A percentile compares a stretch with the other conserved stretches of the same genome.
Conservation (phyloP, 1,140 invertebrate genomes). For the Ruditapes philippinarum region DNA sequence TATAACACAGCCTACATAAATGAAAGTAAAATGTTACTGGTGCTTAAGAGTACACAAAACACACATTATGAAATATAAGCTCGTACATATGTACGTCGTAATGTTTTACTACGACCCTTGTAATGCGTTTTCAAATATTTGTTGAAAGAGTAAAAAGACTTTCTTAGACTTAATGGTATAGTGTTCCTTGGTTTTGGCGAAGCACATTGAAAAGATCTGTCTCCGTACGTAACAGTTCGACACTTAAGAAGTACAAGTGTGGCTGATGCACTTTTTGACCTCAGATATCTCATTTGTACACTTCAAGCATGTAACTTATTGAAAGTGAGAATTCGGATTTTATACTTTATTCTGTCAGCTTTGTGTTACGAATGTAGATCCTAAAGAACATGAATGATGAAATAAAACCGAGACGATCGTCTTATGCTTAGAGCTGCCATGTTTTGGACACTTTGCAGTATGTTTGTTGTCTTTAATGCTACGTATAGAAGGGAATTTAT, state of each 20-base stretch:
- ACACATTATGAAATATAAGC: no score
- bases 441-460: conserved; percentile 29
- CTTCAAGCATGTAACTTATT: no score
- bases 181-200: conserved; percentile 17
- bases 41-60: no score
- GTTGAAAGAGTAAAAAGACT: not conserved
- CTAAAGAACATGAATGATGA: conserved; percentile 16
- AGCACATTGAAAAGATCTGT: not conserved
- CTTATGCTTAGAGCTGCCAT: conserved; percentile 1
- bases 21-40: no score
- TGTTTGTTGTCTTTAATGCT: not conserved
- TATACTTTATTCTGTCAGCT: not conserved
- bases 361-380: not conserved
- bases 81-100: no score
- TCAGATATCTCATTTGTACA: not conserved
- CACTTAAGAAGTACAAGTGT: not conserved
- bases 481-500: not conserved
- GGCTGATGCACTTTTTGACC: conserved; percentile 4
- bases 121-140: not conserved
- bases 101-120: no score
- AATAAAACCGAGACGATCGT: not conserved
- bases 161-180: not conserved
- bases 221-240: conserved; percentile 16
- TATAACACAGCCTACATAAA: no score
- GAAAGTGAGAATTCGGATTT: not conserved